phyloP scores from a whole-genome alignment of 2,797 vertebrate genomes.

The Sebastes kiyomatsui region DNA sequence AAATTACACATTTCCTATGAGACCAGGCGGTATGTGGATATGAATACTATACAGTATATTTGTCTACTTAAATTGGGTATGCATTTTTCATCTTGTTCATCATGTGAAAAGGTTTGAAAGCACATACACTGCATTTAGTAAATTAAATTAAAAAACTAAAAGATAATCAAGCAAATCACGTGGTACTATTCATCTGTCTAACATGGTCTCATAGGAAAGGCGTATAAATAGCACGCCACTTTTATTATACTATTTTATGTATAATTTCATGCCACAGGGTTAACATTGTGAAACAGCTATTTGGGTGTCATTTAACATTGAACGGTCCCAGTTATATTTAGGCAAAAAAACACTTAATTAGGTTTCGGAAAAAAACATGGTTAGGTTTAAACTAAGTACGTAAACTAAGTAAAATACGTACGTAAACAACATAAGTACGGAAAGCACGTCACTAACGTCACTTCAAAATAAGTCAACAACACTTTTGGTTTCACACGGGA shows the following conservation, averaged over 20 bases:
- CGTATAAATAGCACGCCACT: neutral
- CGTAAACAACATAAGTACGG: too few relatives aligned
- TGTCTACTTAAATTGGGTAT: neutral
- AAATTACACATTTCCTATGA: conserved; percentile 21
- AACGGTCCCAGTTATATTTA: neutral
- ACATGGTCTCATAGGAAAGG: neutral
- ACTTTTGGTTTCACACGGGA: too few relatives aligned
- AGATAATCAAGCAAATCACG: neutral
- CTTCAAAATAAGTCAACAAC: too few relatives aligned
- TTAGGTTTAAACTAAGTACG: too few relatives aligned
- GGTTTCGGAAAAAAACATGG: neutral
- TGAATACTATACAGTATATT: conserved; percentile 9
- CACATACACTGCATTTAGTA: neutral
- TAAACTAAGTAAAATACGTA: too few relatives aligned
- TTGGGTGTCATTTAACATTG: neutral
- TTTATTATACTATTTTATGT: neutral
- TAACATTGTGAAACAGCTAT: neutral
- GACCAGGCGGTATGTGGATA: neutral
- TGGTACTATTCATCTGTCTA: neutral
- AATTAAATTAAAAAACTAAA: neutral
- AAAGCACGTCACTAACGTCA: too few relatives aligned
- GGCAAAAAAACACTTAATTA: neutral
- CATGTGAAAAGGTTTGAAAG: neutral
- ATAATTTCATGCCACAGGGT: neutral
- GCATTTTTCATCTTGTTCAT: neutral